phyloP scores from a whole-genome alignment of 2,113 vertebrate species.

The Podocnemis expansa region DNA sequence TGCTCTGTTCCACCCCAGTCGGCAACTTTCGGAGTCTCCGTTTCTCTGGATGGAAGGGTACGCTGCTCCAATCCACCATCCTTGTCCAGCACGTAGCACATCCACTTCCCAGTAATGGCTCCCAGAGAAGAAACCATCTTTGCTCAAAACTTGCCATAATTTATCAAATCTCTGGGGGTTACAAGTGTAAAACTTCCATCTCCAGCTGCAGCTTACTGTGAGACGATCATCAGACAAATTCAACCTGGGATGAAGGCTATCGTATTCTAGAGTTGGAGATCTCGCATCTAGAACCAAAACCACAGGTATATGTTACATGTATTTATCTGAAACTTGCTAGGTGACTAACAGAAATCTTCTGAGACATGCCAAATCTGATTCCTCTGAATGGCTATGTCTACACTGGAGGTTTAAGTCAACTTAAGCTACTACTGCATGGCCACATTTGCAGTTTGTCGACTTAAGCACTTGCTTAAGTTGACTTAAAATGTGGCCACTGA shows the following conservation, averaged over 20 bases:
- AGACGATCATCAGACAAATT: slow-evolving; percentile 69
- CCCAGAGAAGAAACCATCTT: slow-evolving; percentile 76
- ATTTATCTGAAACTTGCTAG: neutral
- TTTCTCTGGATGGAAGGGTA: slow-evolving; percentile 73
- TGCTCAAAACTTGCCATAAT: slow-evolving; percentile 78
- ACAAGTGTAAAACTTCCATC: slow-evolving; percentile 55
- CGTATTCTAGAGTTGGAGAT: slow-evolving; percentile 71
- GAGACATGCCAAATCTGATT: neutral
- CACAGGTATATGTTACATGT: neutral
- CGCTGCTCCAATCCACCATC: slow-evolving; percentile 78
- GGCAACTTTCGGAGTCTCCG: slow-evolving; percentile 66
- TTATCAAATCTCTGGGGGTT: slow-evolving; percentile 67
- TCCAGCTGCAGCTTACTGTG: slow-evolving; percentile 59
- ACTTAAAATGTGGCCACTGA: too few relatives aligned
- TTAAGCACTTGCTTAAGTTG: too few relatives aligned
- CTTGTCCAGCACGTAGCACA: slow-evolving; percentile 69
- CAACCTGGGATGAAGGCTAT: slow-evolving; percentile 75
- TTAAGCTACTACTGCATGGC: too few relatives aligned
- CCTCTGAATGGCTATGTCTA: too few relatives aligned
- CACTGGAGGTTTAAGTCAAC: too few relatives aligned
- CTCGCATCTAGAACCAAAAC: slow-evolving; percentile 72
- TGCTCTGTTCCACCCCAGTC: slow-evolving; percentile 77
- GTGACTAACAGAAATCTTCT: neutral
- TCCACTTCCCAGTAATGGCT: slow-evolving; percentile 83
- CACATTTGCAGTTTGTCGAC: too few relatives aligned